These are phyloP conservation scores for Drosophila pseudoobscura DNA, from an alignment of 1,140 invertebrate species.

Conservation along the genomic window DNA sequence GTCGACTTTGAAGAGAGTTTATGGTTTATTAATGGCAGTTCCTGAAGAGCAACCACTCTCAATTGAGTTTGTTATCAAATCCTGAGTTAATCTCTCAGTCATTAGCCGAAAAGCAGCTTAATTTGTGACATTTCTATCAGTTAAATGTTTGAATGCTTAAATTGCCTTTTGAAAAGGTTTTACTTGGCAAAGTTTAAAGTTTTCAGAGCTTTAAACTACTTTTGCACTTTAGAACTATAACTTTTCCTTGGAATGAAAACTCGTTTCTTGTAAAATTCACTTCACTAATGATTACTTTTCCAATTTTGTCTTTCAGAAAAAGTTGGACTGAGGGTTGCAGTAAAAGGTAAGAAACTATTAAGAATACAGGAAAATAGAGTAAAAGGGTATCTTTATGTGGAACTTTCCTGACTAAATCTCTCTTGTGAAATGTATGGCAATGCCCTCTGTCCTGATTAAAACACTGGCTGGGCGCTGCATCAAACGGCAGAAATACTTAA, in stretches of 20 bases:
- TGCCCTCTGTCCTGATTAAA: no score
- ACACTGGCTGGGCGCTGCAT: no score
- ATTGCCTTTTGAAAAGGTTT: no score
- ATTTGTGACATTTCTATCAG: no score
- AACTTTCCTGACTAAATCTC: neutral
- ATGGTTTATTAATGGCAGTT: neutral
- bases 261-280: constrained; percentile 15
- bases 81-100: constrained; percentile 8
- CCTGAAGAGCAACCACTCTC: neutral
- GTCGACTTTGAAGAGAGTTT: constrained; percentile 5
- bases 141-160: no score
- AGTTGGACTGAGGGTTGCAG: neutral
- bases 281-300: constrained; percentile 32
- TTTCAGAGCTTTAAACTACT: constrained; percentile 23
- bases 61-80: constrained; percentile 10
- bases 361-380: neutral
- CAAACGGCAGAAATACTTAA: no score
- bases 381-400: neutral
- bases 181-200: constrained; percentile 24
- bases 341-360: constrained; percentile 25
- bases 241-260: constrained; percentile 19
- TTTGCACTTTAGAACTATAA: constrained; percentile 21
- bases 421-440: no score
- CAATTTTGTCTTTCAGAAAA: constrained; percentile 24
- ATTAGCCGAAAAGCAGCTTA: no score